Evolutionary conservation across 2,797 vertebrate genomes (phyloP).

Genomic region (Pipistrellus nathusii): DNA sequence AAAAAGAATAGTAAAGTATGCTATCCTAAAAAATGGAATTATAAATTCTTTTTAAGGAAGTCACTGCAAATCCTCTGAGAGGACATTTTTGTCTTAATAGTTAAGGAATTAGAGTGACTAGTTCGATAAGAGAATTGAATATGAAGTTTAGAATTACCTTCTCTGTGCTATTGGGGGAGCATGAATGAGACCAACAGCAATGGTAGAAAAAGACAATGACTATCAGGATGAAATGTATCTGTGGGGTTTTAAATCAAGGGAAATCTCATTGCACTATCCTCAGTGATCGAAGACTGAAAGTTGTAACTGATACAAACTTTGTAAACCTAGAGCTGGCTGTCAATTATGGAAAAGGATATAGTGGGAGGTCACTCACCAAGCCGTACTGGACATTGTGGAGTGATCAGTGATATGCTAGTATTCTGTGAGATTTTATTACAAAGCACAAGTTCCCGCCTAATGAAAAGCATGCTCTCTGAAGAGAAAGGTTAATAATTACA

Average conservation of each 20-base stretch:
- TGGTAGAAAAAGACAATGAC: not conserved
- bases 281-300: not conserved
- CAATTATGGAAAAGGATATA: not conserved
- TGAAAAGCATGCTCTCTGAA: not conserved
- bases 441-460: not conserved
- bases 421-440: not conserved
- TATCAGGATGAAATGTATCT: not conserved
- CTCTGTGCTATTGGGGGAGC: not conserved
- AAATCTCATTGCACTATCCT: not conserved
- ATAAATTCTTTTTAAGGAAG: conserved; percentile 24
- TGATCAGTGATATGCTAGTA: not conserved
- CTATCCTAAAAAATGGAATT: conserved; percentile 9
- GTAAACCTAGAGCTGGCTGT: not conserved
- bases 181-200: not conserved
- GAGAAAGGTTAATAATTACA: not conserved
- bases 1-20: conserved; percentile 23
- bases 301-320: not conserved
- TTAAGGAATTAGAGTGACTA: not conserved
- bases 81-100: conserved; percentile 30
- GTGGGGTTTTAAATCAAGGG: not conserved
- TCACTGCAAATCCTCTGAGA: not conserved
- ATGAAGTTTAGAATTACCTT: not conserved
- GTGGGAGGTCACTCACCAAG: not conserved
- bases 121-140: not conserved
- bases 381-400: not conserved